phyloP scores from a whole-genome alignment of 1,140 invertebrate species.

The Cyphomyrmex costatus region DNA sequence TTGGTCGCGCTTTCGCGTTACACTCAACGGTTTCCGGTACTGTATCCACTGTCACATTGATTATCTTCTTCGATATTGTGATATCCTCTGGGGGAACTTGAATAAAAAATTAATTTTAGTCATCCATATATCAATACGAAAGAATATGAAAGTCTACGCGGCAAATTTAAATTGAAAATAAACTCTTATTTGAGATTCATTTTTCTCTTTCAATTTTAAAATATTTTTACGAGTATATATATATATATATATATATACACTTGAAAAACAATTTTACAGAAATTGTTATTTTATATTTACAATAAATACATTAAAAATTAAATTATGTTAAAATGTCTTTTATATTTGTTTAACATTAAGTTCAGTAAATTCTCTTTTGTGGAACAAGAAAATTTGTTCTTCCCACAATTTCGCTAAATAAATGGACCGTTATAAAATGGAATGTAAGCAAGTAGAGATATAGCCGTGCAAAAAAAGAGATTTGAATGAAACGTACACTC shows the following conservation, averaged over 20 bases:
- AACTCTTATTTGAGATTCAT: background rate
- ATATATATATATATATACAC: too few relatives aligned
- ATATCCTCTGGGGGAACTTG: slow-evolving; percentile 95
- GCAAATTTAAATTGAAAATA: background rate
- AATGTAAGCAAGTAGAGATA: slow-evolving; percentile 15
- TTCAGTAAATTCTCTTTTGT: background rate
- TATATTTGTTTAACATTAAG: background rate
- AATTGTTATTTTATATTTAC: background rate
- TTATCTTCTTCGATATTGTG: slow-evolving; percentile 90
- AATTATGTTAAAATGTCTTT: background rate
- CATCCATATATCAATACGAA: background rate
- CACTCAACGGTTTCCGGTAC: slow-evolving; percentile 92
- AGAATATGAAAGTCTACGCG: background rate
- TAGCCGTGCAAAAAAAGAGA: background rate
- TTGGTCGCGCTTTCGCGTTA: slow-evolving; percentile 91
- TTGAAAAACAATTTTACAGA: slow-evolving; percentile 2
- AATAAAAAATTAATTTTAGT: slow-evolving; percentile 61
- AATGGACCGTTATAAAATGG: background rate
- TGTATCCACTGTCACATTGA: slow-evolving; percentile 93
- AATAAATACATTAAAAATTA: background rate
- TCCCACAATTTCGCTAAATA: background rate
- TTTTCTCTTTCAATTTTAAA: background rate
- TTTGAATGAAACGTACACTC: slow-evolving; percentile 91
- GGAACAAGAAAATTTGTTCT: background rate
- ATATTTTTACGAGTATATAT: background rate